Conservation (phyloP, 2,888 invertebrate species). For the Tiliacea aurago region DNA sequence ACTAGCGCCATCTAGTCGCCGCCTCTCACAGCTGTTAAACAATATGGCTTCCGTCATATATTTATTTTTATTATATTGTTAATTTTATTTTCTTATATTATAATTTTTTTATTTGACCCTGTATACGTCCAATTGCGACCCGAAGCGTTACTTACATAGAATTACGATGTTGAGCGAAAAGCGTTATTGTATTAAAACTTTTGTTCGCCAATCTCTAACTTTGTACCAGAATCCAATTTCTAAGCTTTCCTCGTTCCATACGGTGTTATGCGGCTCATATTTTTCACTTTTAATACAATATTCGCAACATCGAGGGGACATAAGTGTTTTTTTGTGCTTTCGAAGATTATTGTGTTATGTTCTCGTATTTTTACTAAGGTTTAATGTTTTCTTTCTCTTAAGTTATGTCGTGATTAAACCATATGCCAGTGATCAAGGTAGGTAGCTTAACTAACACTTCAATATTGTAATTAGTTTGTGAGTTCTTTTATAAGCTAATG, state of each 20-base stretch:
- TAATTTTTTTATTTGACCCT: too few relatives aligned
- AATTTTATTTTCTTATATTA: too few relatives aligned
- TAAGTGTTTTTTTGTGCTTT: conserved; percentile 37
- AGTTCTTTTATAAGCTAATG: background rate
- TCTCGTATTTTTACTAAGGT: background rate
- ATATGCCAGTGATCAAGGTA: background rate
- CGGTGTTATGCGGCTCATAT: conserved; percentile 45
- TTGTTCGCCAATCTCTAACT: conserved; percentile 47
- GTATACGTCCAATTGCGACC: conserved; percentile 28
- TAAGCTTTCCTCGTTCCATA: conserved; percentile 50
- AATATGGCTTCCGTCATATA: too few relatives aligned
- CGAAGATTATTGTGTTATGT: conserved; percentile 21
- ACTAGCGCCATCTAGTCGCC: too few relatives aligned
- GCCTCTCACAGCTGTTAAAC: too few relatives aligned
- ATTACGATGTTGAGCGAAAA: conserved; percentile 42
- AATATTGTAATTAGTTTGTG: background rate
- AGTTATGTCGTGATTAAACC: background rate
- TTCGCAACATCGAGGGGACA: conserved; percentile 43
- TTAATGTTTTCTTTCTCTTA: background rate
- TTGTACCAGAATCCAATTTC: conserved; percentile 56
- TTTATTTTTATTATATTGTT: too few relatives aligned
- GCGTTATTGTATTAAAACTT: conserved; percentile 61
- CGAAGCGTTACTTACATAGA: conserved; percentile 35
- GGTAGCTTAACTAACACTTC: too few relatives aligned
- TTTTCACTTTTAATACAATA: conserved; percentile 61